phyloP scores from a whole-genome alignment of 2,797 vertebrate species.

The Argyrosomus regius region DNA sequence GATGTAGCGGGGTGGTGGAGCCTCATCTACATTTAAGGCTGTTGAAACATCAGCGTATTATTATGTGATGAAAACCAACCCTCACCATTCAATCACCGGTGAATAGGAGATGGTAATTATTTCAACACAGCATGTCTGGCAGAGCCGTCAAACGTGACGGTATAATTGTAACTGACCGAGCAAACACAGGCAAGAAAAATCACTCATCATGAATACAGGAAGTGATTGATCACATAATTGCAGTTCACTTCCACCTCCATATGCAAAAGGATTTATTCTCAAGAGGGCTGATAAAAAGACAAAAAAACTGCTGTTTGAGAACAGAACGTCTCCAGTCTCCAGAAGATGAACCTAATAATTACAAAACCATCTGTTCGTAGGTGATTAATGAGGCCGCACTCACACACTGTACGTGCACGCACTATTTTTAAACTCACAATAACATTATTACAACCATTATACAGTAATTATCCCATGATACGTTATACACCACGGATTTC shows the following conservation, averaged over 20 bases:
- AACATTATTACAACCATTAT: neutral
- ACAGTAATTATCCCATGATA: neutral
- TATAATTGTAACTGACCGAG: slow-evolving; percentile 14
- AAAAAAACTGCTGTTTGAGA: slow-evolving; percentile 1
- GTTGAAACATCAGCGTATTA: slow-evolving; percentile 7
- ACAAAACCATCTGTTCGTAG: neutral
- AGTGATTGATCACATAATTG: slow-evolving; percentile 7
- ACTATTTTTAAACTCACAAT: neutral
- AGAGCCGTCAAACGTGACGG: neutral
- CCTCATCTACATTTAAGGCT: slow-evolving; percentile 12
- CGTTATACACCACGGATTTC: neutral
- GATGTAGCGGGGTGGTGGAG: neutral
- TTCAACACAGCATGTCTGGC: neutral
- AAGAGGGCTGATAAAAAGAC: slow-evolving; percentile 3
- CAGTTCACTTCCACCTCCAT: neutral
- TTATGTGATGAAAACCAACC: slow-evolving; percentile 3
- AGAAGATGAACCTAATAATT: slow-evolving; percentile 17
- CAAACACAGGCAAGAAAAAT: neutral
- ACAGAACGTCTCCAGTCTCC: slow-evolving; percentile 1
- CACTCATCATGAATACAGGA: neutral
- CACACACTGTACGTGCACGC: neutral
- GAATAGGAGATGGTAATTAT: slow-evolving; percentile 18
- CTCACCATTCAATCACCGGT: slow-evolving; percentile 8
- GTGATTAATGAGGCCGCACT: slow-evolving; percentile 27
- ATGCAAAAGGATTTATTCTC: neutral